Percentiles rank a stretch among this genome's conserved stretches.
Conservation (phyloP, 2,888 invertebrate genomes). For the Lycia hirtaria region DNA sequence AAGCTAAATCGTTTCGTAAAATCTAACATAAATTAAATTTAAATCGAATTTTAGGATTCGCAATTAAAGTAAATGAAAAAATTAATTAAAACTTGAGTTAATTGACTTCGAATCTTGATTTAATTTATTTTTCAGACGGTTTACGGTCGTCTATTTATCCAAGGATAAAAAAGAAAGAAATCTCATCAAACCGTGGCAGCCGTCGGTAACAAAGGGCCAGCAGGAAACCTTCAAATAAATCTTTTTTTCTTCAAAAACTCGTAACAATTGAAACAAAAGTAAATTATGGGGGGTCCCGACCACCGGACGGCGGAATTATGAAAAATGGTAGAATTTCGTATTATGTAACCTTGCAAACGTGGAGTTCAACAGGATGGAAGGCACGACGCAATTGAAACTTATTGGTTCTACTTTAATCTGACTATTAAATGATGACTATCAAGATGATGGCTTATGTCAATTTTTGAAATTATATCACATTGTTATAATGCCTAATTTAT, state of each 20-base stretch:
- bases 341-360: constrained; percentile 33
- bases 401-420: too few relatives aligned
- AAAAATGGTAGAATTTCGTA: constrained; percentile 61
- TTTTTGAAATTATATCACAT: too few relatives aligned
- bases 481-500: too few relatives aligned
- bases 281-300: constrained; percentile 67
- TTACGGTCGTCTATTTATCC: not conserved
- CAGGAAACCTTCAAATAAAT: constrained; percentile 68
- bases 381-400: too few relatives aligned
- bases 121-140: not conserved
- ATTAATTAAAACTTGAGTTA: too few relatives aligned
- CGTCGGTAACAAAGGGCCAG: constrained; percentile 53
- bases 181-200: constrained; percentile 54
- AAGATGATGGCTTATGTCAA: too few relatives aligned
- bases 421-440: too few relatives aligned
- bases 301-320: constrained; percentile 66
- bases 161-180: constrained; percentile 43
- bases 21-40: too few relatives aligned
- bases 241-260: constrained; percentile 65
- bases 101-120: not conserved
- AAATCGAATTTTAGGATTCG: too few relatives aligned
- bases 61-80: too few relatives aligned
- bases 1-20: too few relatives aligned
- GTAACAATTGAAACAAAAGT: constrained; percentile 82
- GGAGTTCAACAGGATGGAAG: not conserved